Base-by-base conservation (phyloP, 2,113 vertebrate genomes). In the Pleuronectes platessa region DNA sequence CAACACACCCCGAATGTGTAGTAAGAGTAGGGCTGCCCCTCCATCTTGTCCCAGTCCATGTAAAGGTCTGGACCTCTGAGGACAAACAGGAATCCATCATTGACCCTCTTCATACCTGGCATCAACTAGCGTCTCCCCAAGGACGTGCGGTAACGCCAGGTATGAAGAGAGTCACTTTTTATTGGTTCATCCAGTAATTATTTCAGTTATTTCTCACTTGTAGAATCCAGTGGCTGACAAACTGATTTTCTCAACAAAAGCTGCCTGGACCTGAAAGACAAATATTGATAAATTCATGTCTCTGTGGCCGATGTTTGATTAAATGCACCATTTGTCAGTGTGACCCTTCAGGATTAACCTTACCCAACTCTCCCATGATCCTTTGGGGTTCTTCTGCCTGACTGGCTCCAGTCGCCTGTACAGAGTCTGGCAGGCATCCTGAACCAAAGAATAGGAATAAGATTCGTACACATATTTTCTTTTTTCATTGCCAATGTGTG, bases 281-380 rank as follows among this genome's bases (percentile, higher is more conserved):
- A 2, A 35, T n/a, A 69, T 4, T 66, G 14, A 53, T 11, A 14
- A 18, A 18, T 6, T 21, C n/a, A n/a, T 3, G 11, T 20, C 14
- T 6, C n/a, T 17, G 5, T 14, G 5, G 26, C 17, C 12, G 59
- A 10, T 0, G 10, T 23, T 45, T 5, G 21, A 40, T 18, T 11
- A 42, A 37, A 40, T 4, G 18, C 5, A 23, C 2, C 0, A 53
- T 15, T 42, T 60, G 2, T 24, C 2, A 7, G 2, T 4, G 10
- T 37, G 35, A 56, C 13, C 10, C 4, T 10, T 17, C n/a, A 51
- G 23, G 24, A 20, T 18, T 5, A n/a, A 20, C n/a, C 5, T 35
- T 93, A 98, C 97, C 97, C 97, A 98, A 20, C 92, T 94, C 75
- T 95, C 94, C 97, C 97, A 98, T 27, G 92, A 90, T 21, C 95